Base-by-base conservation (phyloP, 2,888 invertebrate genomes). In the Drosophila demipolita region DNA sequence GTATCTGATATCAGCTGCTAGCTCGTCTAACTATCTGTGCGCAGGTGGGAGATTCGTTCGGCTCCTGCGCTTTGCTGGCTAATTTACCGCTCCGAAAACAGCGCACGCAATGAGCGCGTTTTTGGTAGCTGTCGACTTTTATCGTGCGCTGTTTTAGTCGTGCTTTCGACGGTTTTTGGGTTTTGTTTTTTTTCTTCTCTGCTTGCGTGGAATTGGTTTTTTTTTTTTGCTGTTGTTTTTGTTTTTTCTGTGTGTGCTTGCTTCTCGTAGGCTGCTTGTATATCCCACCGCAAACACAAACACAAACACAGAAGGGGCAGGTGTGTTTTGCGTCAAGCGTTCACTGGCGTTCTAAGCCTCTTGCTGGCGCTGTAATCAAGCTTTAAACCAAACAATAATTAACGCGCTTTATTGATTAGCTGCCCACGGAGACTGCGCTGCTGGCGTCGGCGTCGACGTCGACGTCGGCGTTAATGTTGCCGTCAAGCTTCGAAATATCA, bases 371-470 rank as follows among this genome's bases (percentile, higher is more conserved):
- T 80, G 80, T 84, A 89, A 90, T 82, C 82, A 76, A 65, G 82
- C 86, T 89, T 90, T 88, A 90, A 89, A 82, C 87, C 87, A 78
- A 87, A 83, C 78, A 80, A 84, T 83, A 88, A 89, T 88, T 89
- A 88, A 80, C 85, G 85, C 75, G 83, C 70, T 71, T 75, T 80
- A 79, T 82, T 80, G 80, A 80, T 75, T 75, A 71, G 73, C 73
- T 69, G 54, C 73, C 63, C 54, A 45, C 66, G 23, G 53, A 54
- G 66, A 11, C 57, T 40, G 26, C 54, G 55, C 8, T 36, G 32
- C 49, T 42, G 23, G 20, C 17, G 50, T 15, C 20, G 3, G 5
- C 54, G 12, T 11, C 26, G 2, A 0, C 58, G 29, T 3, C 20
- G 6, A 12, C 17, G 50, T 15, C 20, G 3, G 5, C 54, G 12